Evolutionary conservation across 2,113 vertebrate species (phyloP).

Genomic region (Pseudorectes ferrugineus): DNA sequence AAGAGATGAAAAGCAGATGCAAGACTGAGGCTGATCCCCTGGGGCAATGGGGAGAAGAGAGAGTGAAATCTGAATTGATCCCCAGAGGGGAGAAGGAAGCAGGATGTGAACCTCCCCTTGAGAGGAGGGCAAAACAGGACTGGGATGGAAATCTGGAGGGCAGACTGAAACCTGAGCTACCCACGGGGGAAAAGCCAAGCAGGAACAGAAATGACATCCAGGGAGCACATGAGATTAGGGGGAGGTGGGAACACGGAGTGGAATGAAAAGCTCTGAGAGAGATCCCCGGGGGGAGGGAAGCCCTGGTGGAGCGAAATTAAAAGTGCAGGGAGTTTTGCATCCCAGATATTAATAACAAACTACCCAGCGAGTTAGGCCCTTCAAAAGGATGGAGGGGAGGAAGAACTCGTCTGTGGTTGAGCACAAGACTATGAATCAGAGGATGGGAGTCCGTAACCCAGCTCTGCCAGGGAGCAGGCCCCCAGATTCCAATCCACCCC

Average conservation of each 20-base stretch:
- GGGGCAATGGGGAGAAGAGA: background rate
- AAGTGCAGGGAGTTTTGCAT: slow-evolving; percentile 59
- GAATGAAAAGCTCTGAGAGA: slow-evolving; percentile 26
- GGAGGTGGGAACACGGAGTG: slow-evolving; percentile 29
- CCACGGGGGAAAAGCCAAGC: slow-evolving; percentile 26
- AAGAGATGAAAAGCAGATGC: slow-evolving; percentile 26
- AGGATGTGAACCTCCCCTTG: slow-evolving; percentile 17
- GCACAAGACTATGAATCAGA: slow-evolving; percentile 53
- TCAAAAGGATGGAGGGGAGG: slow-evolving; percentile 63
- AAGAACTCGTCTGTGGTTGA: slow-evolving; percentile 53
- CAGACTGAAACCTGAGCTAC: slow-evolving; percentile 53
- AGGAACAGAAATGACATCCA: slow-evolving; percentile 50
- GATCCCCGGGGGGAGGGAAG: slow-evolving; percentile 53
- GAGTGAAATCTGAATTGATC: slow-evolving; percentile 4
- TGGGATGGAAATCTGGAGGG: slow-evolving; percentile 29
- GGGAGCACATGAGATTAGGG: slow-evolving; percentile 36
- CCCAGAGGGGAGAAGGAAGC: slow-evolving; percentile 50
- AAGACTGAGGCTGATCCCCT: background rate
- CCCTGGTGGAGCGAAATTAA: slow-evolving; percentile 42
- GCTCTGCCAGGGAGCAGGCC: background rate
- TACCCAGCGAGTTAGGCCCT: slow-evolving; percentile 14
- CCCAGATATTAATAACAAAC: slow-evolving; percentile 63
- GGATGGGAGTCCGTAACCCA: background rate
- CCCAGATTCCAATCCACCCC: background rate
- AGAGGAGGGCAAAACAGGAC: slow-evolving; percentile 37